These are phyloP conservation scores for Drosophila parthenogenetica DNA, from an alignment of 2,888 invertebrate species.

Conservation along the genomic window DNA sequence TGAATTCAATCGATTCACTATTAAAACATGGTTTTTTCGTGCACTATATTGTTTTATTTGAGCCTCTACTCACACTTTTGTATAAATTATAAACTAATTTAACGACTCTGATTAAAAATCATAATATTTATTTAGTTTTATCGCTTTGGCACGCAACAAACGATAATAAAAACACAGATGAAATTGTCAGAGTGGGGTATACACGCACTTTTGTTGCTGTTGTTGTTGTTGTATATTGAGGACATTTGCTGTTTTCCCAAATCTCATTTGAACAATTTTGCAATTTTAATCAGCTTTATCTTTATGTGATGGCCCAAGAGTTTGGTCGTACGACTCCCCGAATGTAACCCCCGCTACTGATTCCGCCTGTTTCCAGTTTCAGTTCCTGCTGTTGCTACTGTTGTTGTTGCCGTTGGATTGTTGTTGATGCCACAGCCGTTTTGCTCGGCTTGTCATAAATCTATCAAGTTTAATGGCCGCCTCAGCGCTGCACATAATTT, in stretches of 20 bases:
- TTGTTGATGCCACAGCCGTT: conserved; percentile 35
- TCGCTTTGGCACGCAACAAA: conserved; percentile 34
- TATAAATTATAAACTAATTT: conserved; percentile 16
- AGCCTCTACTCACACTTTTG: neutral
- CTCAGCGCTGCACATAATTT: conserved; percentile 84
- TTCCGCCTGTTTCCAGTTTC: neutral
- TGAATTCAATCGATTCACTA: too few species aligned
- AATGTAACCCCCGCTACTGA: conserved; percentile 6
- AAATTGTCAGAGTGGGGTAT: conserved; percentile 6
- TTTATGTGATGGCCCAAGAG: conserved; percentile 58
- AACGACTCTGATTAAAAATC: conserved; percentile 26
- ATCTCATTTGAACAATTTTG: conserved; percentile 75
- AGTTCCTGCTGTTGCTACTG: neutral
- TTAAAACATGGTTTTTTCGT: neutral
- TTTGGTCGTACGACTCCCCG: conserved; percentile 20
- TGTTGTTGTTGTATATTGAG: conserved; percentile 11
- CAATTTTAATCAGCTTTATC: conserved; percentile 76
- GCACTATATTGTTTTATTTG: neutral
- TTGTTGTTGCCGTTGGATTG: conserved; percentile 36
- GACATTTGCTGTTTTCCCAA: conserved; percentile 52
- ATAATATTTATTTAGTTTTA: conserved; percentile 31
- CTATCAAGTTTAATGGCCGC: conserved; percentile 84
- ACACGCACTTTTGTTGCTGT: conserved; percentile 8
- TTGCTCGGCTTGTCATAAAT: conserved; percentile 79
- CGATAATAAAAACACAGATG: conserved; percentile 24